Evolutionary conservation across 64 coral and sea anemone genomes (phyloP).

Genomic region (Platygyra sinensis): DNA sequence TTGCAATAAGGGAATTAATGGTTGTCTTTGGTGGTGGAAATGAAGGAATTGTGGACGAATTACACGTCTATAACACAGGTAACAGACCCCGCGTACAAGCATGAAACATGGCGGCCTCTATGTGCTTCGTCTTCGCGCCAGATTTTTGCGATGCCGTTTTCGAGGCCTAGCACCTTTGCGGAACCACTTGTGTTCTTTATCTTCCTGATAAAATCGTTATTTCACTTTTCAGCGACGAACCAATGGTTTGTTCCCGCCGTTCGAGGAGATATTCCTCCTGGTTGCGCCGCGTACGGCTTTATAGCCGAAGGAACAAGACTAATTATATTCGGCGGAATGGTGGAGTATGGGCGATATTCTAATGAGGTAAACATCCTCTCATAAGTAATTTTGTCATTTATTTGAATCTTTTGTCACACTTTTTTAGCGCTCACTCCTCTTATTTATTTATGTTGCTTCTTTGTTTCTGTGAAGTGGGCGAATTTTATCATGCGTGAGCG

Average conservation of each 20-base stretch:
- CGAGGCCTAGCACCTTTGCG: not conserved
- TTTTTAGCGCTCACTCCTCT: not conserved
- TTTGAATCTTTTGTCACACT: not conserved
- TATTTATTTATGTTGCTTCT: slow-evolving; percentile 30
- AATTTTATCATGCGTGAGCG: not conserved
- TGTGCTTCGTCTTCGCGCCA: slow-evolving; percentile 66
- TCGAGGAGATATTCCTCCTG: slow-evolving; percentile 94
- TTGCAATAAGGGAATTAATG: slow-evolving; percentile 96
- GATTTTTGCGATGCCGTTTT: slow-evolving; percentile 27
- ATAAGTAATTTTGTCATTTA: not conserved
- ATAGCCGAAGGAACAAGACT: slow-evolving; percentile 96
- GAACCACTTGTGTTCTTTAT: slow-evolving; percentile 24
- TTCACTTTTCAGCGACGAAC: slow-evolving; percentile 83
- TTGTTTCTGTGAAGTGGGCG: not conserved
- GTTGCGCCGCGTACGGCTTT: slow-evolving; percentile 97
- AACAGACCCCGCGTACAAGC: slow-evolving; percentile 54
- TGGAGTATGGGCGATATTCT: slow-evolving; percentile 97
- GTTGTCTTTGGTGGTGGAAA: slow-evolving; percentile 99
- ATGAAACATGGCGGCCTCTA: slow-evolving; percentile 88
- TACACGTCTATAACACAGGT: slow-evolving; percentile 99
- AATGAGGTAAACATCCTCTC: slow-evolving; percentile 77
- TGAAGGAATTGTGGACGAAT: slow-evolving; percentile 97
- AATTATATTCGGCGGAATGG: slow-evolving; percentile 96
- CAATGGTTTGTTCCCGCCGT: slow-evolving; percentile 99
- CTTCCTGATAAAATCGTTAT: slow-evolving; percentile 41